Base-by-base conservation (phyloP, 2,888 invertebrate genomes). In the Biston betularia region DNA sequence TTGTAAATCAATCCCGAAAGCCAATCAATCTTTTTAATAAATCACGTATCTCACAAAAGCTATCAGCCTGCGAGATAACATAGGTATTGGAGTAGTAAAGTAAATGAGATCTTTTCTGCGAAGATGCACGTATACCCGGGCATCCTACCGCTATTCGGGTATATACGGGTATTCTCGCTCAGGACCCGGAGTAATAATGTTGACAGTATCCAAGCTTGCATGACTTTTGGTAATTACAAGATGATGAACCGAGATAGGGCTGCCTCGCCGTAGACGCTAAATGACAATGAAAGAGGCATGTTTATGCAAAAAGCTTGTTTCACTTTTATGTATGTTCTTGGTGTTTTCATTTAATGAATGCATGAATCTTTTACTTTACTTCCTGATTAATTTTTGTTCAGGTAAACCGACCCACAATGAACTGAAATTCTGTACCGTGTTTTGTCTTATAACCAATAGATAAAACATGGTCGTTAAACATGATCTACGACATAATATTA, bases 71-170 rank as follows among this genome's bases (percentile, higher is more conserved):
- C 75, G 66, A 75, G 75, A 72, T 79, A 74, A 76, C 76, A 75
- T 72, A 74, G 74, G 78, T 81, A 84, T 82, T 79, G 81, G 75
- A 73, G 83, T 76, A 79, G 81, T 84, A 84, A 84, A 84, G 81
- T 80, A 83, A 83, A 84, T 84, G 83, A 83, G 83, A 82, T 82
- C 79, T 83, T 83, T 84, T 78, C 81, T 79, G 77, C 80, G 75
- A 81, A 83, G 83, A 81, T 83, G 83, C 83, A 84, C 83, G 83
- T 83, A 81, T 77, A 63, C 63, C 63, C 67, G 63, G 73, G 63
- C 48, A 63, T 59, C 61, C 60, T 60, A 61, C 65, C 67, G 63
- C 49, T 53, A 63, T 67, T 67, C 63, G 63, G 63, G 63, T 60
- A 52, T 60, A 45, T 58, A 38, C 58, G 58, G 58, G 49, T 58